Evolutionary conservation across 1,140 invertebrate species (phyloP), one percentile per base, ranked within the genome.

Genomic region (Proctacanthus coquilletti): DNA sequence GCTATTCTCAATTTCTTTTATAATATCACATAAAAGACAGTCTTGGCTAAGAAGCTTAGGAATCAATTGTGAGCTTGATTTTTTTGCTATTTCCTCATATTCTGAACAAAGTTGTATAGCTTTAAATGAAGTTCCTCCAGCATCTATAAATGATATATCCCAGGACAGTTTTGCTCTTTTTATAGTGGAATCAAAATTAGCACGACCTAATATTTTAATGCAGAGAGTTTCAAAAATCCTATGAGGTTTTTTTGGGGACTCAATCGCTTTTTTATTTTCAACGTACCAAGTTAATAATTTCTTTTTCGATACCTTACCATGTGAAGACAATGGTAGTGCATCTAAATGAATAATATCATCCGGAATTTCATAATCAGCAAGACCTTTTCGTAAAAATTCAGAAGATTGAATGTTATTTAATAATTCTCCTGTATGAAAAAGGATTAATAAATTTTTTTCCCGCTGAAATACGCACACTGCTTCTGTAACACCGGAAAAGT

Each of bases 261-360:
- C n/a, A n/a, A n/a, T n/a, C n/a, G n/a, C n/a, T n/a, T n/a, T n/a
- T n/a, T n/a, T 34, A 18, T 23, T 20, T 32, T 39, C 23, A 14
- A 21, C 5, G 30, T 41, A 34, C 25, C 52, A 35, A 11, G 47
- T 34, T 17, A 43, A 36, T 39, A 58, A n/a, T 36, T 37, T 42
- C 21, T 40, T 27, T 18, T 50, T 47, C 39, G 51, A 47, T 21
- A 61, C 33, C 42, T 64, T 66, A 48, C 70, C 70, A 51, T 72
- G 64, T 18, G 43, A 42, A 21, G 64, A 65, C 15, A 69, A 48
- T 5, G 69, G 69, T 21, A 71, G 50, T 17, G 52, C 36, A 11
- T 53, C 35, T 2, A 64, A 38, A 21, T 47, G 39, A 5, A 58
- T 35, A 21, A 68, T 49, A 30, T 49, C 39, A 44, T 67, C 62